Base-by-base conservation (phyloP, 2,888 invertebrate genomes). In the Chymomyza fuscimana region DNA sequence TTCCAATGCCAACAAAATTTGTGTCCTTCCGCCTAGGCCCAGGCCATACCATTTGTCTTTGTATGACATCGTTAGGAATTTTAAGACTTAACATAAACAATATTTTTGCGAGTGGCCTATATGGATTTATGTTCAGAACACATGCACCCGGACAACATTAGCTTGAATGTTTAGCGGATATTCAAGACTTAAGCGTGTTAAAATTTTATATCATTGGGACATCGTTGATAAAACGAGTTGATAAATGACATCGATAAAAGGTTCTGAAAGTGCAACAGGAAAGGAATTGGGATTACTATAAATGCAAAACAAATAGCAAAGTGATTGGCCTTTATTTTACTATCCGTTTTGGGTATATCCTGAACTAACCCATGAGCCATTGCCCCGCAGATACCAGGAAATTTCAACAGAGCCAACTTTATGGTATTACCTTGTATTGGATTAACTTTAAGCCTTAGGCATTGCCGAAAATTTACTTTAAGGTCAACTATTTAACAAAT, bases 31-130 rank as follows among this genome's bases (percentile, higher is more conserved):
- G 72, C 62, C 70, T 65, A 70, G 58, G 72, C 3, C 56, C 58
- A 22, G 40, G 73, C 52, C 22, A 15, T 3, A 6, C 59, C 25
- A 62, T 61, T 69, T 66, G 62, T 68, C 62, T 69, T 65, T 51
- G 15, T 32, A 25, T 62, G 59, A 72, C 60, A 22, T 75, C 69
- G 63, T 75, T 71, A 74, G 71, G 71, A 61, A 74, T 64, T 71
- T 74, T 68, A 69, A 65, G 60, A 58, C 63, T 46, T 46, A 60
- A 62, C 70, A 79, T 79, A 72, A 82, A 79, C 71, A 64, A 73
- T 80, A 84, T 82, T 73, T 82, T 69, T 59, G 64, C 40, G 69
- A 73, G 73, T 74, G 65, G 69, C 73, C 63, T 63, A 73, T 72
- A 82, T 74, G 51, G 73, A 72, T 74, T 73, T 72, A 78, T 72